These are phyloP conservation scores for Ctenopoma kingsleyae DNA, from an alignment of 2,797 vertebrate species.

Conservation along the genomic window DNA sequence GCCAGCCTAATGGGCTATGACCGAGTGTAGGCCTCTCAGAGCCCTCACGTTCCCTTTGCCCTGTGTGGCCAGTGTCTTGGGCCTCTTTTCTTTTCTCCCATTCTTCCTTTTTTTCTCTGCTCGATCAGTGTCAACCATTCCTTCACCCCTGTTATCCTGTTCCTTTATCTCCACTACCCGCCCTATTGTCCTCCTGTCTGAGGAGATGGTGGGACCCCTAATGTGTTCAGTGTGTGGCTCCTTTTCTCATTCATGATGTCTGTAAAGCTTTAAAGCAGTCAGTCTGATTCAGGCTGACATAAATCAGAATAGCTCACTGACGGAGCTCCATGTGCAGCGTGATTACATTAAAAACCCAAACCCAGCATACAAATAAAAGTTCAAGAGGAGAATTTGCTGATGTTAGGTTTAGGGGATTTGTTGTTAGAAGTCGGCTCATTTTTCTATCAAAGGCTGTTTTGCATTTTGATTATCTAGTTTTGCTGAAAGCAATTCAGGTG, in stretches of 20 bases:
- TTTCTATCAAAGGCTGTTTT: conserved; percentile 80
- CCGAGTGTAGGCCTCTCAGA: conserved; percentile 74
- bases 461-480: conserved; percentile 84
- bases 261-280: conserved; percentile 63
- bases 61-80: conserved; percentile 70
- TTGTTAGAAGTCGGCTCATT: conserved; percentile 73
- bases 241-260: conserved; percentile 80
- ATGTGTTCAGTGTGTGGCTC: conserved; percentile 75
- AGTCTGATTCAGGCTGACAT: conserved; percentile 73
- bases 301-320: conserved; percentile 72
- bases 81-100: conserved; percentile 58
- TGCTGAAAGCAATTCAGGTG: conserved; percentile 73
- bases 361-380: conserved; percentile 71
- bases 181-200: conserved; percentile 72
- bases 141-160: conserved; percentile 66
- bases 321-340: conserved; percentile 52
- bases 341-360: conserved; percentile 74
- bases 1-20: conserved; percentile 86
- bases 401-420: conserved; percentile 78
- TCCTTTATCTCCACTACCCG: conserved; percentile 63
- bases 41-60: conserved; percentile 63
- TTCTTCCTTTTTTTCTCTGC: conserved; percentile 48
- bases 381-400: conserved; percentile 78
- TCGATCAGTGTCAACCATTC: conserved; percentile 60
- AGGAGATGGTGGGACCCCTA: conserved; percentile 75